phyloP scores from a whole-genome alignment of 2,113 vertebrate genomes.

The Indicator maculatus region DNA sequence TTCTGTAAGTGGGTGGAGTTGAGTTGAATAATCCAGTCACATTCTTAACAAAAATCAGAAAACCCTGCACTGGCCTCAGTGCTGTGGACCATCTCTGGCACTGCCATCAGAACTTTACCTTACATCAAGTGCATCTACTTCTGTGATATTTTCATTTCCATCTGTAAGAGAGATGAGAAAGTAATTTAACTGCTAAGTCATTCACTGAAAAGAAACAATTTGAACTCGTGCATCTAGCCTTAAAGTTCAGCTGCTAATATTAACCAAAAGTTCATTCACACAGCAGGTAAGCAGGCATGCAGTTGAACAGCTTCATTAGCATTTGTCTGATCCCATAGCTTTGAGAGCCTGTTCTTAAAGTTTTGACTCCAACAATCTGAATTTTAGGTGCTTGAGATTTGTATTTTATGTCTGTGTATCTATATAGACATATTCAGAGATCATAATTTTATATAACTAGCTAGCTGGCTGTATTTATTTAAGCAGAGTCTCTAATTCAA shows the following conservation, averaged over 20 bases:
- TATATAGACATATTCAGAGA: background rate
- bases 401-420: background rate
- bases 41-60: background rate
- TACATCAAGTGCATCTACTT: constrained; percentile 71
- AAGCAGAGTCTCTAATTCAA: background rate
- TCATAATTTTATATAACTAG: background rate
- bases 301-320: background rate
- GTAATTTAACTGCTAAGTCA: background rate
- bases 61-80: background rate
- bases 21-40: background rate
- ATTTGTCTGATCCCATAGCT: background rate
- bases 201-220: background rate
- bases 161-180: constrained; percentile 56
- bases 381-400: background rate
- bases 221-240: background rate
- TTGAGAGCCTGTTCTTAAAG: background rate
- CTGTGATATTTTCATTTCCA: constrained; percentile 70
- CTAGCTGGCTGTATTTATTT: background rate
- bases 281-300: background rate
- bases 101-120: constrained; percentile 73
- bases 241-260: background rate
- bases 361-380: background rate
- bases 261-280: background rate
- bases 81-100: background rate
- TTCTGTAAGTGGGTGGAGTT: background rate